Evolutionary conservation across 2,797 vertebrate species (phyloP), one percentile per base, ranked within the genome.

Genomic region (Molothrus ater): DNA sequence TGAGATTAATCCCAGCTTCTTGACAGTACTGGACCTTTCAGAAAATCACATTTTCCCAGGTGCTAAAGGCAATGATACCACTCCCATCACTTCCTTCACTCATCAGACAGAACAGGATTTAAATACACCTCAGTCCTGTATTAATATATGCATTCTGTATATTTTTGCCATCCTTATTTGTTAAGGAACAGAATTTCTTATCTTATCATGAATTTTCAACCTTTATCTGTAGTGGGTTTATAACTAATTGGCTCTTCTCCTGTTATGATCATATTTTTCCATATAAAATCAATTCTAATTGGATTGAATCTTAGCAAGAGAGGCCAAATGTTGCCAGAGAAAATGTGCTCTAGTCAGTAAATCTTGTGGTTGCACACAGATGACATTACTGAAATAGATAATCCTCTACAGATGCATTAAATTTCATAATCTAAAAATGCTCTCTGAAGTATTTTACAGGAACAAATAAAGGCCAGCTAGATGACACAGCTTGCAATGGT

Each of bases 361-460:
- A 91, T 90, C 22, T 60, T 79, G 12, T 56, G 56, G 43, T 84
- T 87, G 63, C 32, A 50, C n/a, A 92, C 45, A 81, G 36, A 95
- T 85, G 53, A 71, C 43, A 79, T 61, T 83, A 88, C 24, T 90
- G 76, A 92, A 74, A 50, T 34, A 94, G 31, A 71, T 81, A 96
- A 88, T 93, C 68, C 59, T 81, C 65, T 56, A 38, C 82, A 94
- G 87, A 92, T 94, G 65, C 25, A 73, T 70, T 86, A 59, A 59
- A 93, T 94, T 96, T 96, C 34, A 87, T 90, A 86, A 90, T 36
- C 38, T 92, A 71, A 80, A 79, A 83, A 53, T 60, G 22, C 9
- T 73, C 88, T 86, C 59, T 63, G 1, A 90, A 69, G 24, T 53
- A 71, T 83, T 89, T 93, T 82, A 59, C 26, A 70, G n/a, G 31